These are phyloP conservation scores for Atopsyche davidsoni DNA, from an alignment of 1,140 invertebrate genomes.

Conservation along the genomic window DNA sequence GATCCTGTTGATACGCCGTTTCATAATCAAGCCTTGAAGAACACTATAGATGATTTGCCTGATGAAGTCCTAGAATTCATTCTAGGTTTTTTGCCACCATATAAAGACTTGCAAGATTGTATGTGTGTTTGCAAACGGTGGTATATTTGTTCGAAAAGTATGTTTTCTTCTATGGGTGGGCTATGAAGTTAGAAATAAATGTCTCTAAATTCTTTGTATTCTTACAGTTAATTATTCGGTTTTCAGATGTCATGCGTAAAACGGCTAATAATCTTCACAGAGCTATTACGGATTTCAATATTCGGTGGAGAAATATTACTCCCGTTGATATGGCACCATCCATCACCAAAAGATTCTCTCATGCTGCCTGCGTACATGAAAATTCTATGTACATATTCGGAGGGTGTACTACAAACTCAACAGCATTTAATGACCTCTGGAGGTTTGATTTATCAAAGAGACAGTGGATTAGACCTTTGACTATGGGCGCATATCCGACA, in stretches of 20 bases:
- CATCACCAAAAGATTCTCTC: slow-evolving; percentile 86
- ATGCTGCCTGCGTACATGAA: slow-evolving; percentile 77
- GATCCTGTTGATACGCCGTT: not conserved
- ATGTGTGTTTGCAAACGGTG: slow-evolving; percentile 80
- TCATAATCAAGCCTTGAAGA: not conserved
- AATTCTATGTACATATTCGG: slow-evolving; percentile 94
- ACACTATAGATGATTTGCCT: slow-evolving; percentile 61
- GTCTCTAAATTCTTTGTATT: not conserved
- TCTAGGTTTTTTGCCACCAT: slow-evolving; percentile 80
- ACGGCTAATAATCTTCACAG: slow-evolving; percentile 61
- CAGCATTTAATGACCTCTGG: slow-evolving; percentile 97
- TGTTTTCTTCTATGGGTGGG: slow-evolving; percentile 35
- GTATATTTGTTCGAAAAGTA: slow-evolving; percentile 75
- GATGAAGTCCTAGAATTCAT: slow-evolving; percentile 92
- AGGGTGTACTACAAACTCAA: slow-evolving; percentile 88
- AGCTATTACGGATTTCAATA: slow-evolving; percentile 60
- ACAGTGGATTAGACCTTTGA: slow-evolving; percentile 73
- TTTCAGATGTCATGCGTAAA: slow-evolving; percentile 67
- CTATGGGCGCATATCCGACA: slow-evolving; percentile 86
- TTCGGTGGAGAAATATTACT: slow-evolving; percentile 59
- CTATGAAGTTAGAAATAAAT: not conserved
- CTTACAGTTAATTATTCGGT: slow-evolving; percentile 19
- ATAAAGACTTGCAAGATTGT: slow-evolving; percentile 81
- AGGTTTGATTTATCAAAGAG: slow-evolving; percentile 79
- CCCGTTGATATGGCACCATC: slow-evolving; percentile 53